phyloP scores from a whole-genome alignment of 1,140 invertebrate genomes.

The Drosophila subobscura region DNA sequence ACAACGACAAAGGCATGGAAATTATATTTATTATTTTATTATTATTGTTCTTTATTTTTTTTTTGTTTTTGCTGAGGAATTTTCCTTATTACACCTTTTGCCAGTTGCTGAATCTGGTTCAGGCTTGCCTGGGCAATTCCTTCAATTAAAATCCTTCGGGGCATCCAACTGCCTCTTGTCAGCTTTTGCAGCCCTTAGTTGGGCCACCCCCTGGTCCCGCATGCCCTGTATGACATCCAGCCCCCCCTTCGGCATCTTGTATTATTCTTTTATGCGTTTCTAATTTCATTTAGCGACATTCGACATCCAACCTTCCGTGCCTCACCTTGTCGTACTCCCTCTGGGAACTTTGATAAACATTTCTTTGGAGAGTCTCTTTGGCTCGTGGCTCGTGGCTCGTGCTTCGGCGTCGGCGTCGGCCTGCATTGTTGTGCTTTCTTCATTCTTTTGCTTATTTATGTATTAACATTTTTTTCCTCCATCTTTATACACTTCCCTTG shows the following conservation, averaged over 20 bases:
- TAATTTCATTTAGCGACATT: conserved; percentile 82
- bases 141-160: conserved; percentile 61
- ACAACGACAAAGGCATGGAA: conserved; percentile 49
- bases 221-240: conserved; percentile 25
- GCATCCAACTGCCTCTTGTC: conserved; percentile 67
- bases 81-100: conserved; percentile 68
- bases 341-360: conserved; percentile 69
- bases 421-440: conserved; percentile 68
- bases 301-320: conserved; percentile 40
- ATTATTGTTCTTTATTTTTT: conserved; percentile 24
- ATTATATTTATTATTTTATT: conserved; percentile 81
- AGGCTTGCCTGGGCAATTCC: conserved; percentile 20
- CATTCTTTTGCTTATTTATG: conserved; percentile 31
- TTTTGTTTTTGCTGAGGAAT: conserved; percentile 41
- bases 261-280: conserved; percentile 81
- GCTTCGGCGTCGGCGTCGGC: conserved; percentile 3
- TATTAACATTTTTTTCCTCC: conserved; percentile 27
- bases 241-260: conserved; percentile 58
- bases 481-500: too few relatives aligned
- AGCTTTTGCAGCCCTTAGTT: conserved; percentile 43
- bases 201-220: neutral
- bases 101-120: conserved; percentile 2
- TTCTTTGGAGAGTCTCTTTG: conserved; percentile 50
- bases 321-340: conserved; percentile 9
- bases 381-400: conserved; percentile 20